Base-by-base conservation (phyloP, 1,140 invertebrate genomes). In the Diorhabda elongata region DNA sequence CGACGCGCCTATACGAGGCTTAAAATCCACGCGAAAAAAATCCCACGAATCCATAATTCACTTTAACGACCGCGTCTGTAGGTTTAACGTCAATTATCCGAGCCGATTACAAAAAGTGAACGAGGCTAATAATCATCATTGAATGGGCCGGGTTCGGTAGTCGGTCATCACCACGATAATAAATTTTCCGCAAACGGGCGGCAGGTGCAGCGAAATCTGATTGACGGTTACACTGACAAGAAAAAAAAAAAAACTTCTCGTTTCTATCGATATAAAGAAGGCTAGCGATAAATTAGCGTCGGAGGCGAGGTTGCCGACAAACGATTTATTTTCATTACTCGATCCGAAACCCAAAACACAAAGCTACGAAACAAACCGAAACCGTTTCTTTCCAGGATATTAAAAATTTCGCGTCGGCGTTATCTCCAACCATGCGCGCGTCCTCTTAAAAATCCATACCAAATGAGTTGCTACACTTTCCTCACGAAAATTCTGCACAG, bases 381-480 rank as follows among this genome's bases (percentile, higher is more conserved):
- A 26, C 26, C 26, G 1, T 26, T 26, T 26, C 26, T 26, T 26
- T 26, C 26, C 26, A 26, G 26, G 26, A 26, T 26, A 26, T 26
- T 26, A 26, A 26, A 11, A 26, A 26, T 26, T 26, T 26, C 26
- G 26, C 26, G 26, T 26, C 26, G 26, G 26, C 26, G 26, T 26
- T 26, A 26, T 43, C 3, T 44, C 11, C 43, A 42, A 63, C 41
- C 8, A 43, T 45, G 61, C 43, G 11, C 7, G 9, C 45, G 7
- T 45, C 8, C 61, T 44, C 43, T 44, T 63, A 56, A n/a, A 63
- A 3, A 64, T 3, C 4, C 6, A 6, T 52, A 45, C 9, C 69
- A 73, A 74, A 79, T 79, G 78, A 79, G 76, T 69, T 79, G 78
- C 68, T 78, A 74, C 67, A 75, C 71, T 57, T 74, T 78, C 60